Percentiles rank a stretch among this genome's conserved stretches.
Conservation (phyloP, 1,140 invertebrate genomes). For the Drosophila sucinea region DNA sequence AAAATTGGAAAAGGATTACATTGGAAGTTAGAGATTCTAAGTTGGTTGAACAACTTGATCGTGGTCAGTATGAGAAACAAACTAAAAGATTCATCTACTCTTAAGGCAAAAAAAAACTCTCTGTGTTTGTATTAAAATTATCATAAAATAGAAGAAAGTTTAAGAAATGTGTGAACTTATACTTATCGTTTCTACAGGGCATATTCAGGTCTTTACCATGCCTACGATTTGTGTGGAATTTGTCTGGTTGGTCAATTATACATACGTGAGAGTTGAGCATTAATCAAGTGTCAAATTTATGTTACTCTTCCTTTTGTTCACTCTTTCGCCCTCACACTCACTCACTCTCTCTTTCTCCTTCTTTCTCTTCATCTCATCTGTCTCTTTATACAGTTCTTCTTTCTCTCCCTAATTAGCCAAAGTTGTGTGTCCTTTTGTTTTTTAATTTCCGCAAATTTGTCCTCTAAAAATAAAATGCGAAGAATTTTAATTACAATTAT, state of each 20-base stretch:
- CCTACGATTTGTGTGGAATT: not conserved
- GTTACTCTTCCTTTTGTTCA: constrained; percentile 8
- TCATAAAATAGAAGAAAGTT: too few relatives aligned
- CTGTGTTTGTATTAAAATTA: too few relatives aligned
- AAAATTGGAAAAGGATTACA: not conserved
- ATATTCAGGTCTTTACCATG: not conserved
- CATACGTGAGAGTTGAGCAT: constrained; percentile 40
- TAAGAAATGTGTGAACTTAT: too few relatives aligned
- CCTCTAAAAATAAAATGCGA: constrained; percentile 22
- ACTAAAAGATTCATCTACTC: too few relatives aligned
- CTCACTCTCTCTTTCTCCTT: constrained; percentile 5
- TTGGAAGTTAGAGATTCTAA: too few relatives aligned
- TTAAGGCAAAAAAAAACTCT: too few relatives aligned
- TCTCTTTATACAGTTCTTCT: not conserved
- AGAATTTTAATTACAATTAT: constrained; percentile 45
- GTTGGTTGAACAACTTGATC: too few relatives aligned
- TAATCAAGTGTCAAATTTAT: constrained; percentile 36
- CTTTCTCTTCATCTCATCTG: constrained; percentile 17
- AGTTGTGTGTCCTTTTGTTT: constrained; percentile 60
- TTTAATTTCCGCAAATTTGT: constrained; percentile 70
- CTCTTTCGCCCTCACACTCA: constrained; percentile 9
- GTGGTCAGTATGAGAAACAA: too few relatives aligned
- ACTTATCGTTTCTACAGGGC: not conserved
- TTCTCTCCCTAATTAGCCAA: constrained; percentile 57
- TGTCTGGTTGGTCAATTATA: constrained; percentile 5